Percentiles rank a stretch among this genome's conserved stretches.
These are phyloP conservation scores for Lipophrys pholis DNA, from an alignment of 2,113 vertebrate species.

Conservation along the genomic window DNA sequence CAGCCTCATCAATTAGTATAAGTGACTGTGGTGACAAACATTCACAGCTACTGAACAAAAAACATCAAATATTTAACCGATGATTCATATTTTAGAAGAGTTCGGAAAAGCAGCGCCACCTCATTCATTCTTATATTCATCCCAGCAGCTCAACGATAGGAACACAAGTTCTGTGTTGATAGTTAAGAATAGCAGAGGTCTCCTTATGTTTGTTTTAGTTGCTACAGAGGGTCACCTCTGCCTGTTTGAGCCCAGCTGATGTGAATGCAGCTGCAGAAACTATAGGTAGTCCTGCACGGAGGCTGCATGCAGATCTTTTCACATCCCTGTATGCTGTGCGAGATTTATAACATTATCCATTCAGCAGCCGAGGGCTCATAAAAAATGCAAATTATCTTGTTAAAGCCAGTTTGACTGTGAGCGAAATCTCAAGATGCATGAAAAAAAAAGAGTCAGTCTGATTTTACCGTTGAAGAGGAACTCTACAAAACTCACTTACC, in stretches of 20 bases:
- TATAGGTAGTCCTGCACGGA: slow-evolving; percentile 25
- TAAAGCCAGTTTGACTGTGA: slow-evolving; percentile 30
- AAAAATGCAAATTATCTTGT: slow-evolving; percentile 63
- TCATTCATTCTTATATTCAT: slow-evolving; percentile 31
- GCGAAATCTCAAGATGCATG: slow-evolving; percentile 29
- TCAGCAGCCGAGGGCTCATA: slow-evolving; percentile 55
- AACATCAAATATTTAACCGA: slow-evolving; percentile 22
- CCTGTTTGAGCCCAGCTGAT: neutral
- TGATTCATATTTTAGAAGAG: slow-evolving; percentile 1
- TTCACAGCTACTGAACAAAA: slow-evolving; percentile 14
- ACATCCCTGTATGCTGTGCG: slow-evolving; percentile 12
- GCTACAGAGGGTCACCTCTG: slow-evolving; percentile 36
- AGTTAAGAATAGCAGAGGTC: slow-evolving; percentile 7
- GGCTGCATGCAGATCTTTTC: slow-evolving; percentile 39
- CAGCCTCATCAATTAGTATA: slow-evolving; percentile 40
- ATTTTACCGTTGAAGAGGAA: slow-evolving; percentile 8
- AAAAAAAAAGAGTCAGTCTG: neutral
- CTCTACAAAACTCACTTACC: slow-evolving; percentile 27
- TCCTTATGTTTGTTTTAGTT: slow-evolving; percentile 24
- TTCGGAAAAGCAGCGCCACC: slow-evolving; percentile 12
- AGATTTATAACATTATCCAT: slow-evolving; percentile 47
- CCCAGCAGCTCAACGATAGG: slow-evolving; percentile 42
- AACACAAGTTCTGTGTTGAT: slow-evolving; percentile 31
- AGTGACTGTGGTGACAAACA: slow-evolving; percentile 21
- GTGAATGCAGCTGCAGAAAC: slow-evolving; percentile 10